Base-by-base conservation (phyloP, 2,797 vertebrate genomes). In the Catamblyrhynchus diadema region DNA sequence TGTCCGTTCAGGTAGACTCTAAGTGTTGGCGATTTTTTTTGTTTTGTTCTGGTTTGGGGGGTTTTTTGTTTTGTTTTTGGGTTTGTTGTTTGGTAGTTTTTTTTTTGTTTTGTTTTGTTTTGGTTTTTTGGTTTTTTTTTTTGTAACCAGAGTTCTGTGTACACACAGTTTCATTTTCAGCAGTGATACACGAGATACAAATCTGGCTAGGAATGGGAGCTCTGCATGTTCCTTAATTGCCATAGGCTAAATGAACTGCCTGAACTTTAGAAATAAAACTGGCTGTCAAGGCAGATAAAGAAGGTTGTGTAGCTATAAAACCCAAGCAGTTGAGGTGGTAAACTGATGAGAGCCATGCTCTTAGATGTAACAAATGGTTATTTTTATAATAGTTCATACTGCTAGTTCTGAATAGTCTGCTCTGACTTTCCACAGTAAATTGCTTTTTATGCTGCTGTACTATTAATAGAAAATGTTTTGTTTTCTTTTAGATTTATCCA, bases 401-500 rank as follows among this genome's bases (percentile, higher is more conserved):
- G n/a, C n/a, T 25, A 9, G 23, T 82, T 85, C 62, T 87, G 42
- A 42, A 12, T 30, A 57, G 19, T 24, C 53, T 77, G 32, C 47
- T 77, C 64, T 53, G 64, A 6, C 15, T 78, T 81, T 77, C 60
- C 9, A 20, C 16, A 48, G 14, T 30, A 33, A 48, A 16, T 67
- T 82, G 12, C 7, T 67, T 66, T 93, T 56, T 60, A 71, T 64
- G n/a, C 5, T 77, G 4, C 22, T 39, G 6, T 69, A 15, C 61
- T 62, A 73, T 66, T 53, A 82, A 74, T 33, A 73, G 7, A 66
- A 80, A 57, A 27, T 62, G 14, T 73, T 67, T 66, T 8, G 5
- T 22, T 73, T 78, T 94, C 88, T 71, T 95, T 53, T 97, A 99
- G 99, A 99, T 98, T 64, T 96, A 66, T 98, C 98, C 91, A 98